Evolutionary conservation across 2,113 vertebrate species (phyloP), one percentile per base, ranked within the genome.

Genomic region (Naja naja): DNA sequence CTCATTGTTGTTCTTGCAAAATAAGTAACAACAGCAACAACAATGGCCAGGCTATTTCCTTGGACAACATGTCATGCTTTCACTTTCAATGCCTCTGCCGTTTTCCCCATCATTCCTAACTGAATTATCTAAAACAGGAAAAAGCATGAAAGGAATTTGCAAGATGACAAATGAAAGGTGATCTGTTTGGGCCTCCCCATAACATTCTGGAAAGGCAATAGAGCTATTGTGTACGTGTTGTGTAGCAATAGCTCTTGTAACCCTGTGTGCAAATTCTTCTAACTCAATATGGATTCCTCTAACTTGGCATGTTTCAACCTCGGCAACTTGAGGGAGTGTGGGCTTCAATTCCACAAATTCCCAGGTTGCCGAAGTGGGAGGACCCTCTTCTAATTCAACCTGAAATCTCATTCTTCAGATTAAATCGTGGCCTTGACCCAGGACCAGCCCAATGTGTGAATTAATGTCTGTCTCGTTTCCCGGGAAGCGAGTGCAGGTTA

Each of bases 1-100:
- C 43, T 56, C 53, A 5, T 18, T n/a, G 60, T 22, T 85, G 91
- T 89, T 47, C 94, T 91, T 90, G 90, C 87, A 93, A 74, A 92
- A 56, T 89, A 93, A 43, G 43, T 43, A 43, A 81, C 16, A 22
- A 43, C 34, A 39, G 16, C 34, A 39, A 81, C 34, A 22, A 43
- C 43, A 43, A 81, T 56, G 89, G 14, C 12, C 27, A 85, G 87
- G 91, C 43, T 85, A 4, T 12, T n/a, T 69, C 60, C 60, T 69
- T 39, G 74, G 34, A 39, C 34, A 22, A 9, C 34, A 39, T 18
- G 20, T 81, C 74, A 22, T 22, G 69, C 74, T 81, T 81, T 81
- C 74, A 81, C 74, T 81, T 43, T 22, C 34, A 81, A 43, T 81
- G 34, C 18, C 3, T 22, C 74, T 81, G 34, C 6, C 43, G 22